Conservation (phyloP, 2,113 vertebrate genomes). For the Sebastes schlegelii region DNA sequence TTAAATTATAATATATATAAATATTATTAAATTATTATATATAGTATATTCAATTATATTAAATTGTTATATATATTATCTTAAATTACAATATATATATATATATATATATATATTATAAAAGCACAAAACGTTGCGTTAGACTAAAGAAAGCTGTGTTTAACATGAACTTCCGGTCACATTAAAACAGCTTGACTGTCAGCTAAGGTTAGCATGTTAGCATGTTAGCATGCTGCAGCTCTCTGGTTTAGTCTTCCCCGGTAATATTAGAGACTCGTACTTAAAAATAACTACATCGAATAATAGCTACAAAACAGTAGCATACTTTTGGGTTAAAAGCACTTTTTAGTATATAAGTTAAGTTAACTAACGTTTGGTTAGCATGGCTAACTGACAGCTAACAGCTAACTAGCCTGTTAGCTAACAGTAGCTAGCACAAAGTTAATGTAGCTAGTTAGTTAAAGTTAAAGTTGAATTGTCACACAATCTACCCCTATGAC, state of each 20-base stretch:
- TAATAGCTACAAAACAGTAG: not conserved
- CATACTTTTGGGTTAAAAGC: not conserved
- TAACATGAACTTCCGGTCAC: not conserved
- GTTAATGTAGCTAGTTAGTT: not conserved
- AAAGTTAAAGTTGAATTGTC: not conserved
- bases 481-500: not conserved
- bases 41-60: too few relatives aligned
- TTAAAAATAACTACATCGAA: not conserved
- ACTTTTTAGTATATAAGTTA: too few relatives aligned
- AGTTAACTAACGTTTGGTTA: not conserved
- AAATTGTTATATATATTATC: too few relatives aligned
- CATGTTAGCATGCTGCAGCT: not conserved
- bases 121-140: not conserved
- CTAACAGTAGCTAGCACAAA: not conserved
- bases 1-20: too few relatives aligned
- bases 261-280: not conserved
- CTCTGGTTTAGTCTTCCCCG: not conserved
- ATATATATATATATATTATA: too few relatives aligned
- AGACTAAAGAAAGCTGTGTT: not conserved
- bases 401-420: slow-evolving; percentile 10
- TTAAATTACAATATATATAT: too few relatives aligned
- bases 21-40: too few relatives aligned
- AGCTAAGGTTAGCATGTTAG: not conserved
- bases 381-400: not conserved
- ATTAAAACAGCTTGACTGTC: not conserved